Base-by-base conservation (phyloP, 64 coral and sea anemone species). In the Dendronephthya gigantea region DNA sequence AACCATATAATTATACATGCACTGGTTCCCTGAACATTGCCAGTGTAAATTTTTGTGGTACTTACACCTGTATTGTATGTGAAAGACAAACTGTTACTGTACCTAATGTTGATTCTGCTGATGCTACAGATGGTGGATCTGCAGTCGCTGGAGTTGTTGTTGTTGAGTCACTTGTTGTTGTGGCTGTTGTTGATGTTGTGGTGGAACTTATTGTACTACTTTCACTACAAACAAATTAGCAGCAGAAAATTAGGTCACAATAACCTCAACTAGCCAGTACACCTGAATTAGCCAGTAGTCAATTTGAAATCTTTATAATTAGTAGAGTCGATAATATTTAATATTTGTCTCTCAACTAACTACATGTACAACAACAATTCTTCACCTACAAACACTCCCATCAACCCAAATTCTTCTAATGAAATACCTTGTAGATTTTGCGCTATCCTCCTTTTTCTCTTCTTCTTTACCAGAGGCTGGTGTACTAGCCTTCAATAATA, bases 61-160 rank as follows among this genome's bases (percentile, higher is more conserved):
- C n/a, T n/a, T n/a, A n/a, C n/a, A n/a, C n/a, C n/a, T n/a, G n/a
- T n/a, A n/a, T n/a, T n/a, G n/a, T n/a, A n/a, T n/a, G n/a, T n/a
- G n/a, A n/a, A n/a, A n/a, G n/a, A 39, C 2, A 28, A 79, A 45
- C 41, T 79, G 15, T 36, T 79, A 79, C n/a, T n/a, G n/a, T n/a
- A n/a, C 72, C 72, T 79, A 79, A 79, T 36, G 72, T 79, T 79
- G 72, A 79, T 35, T 79, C 72, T 36, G 72, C 72, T 15, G 72
- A 36, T 6, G 72, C 30, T 79, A 79, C 32, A 36, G 72, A 79
- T 6, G 36, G 32, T 12, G 6, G 36, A 33, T 12, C 36, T 39
- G 72, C 30, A 79, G 72, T 79, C 36, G 31, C 72, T 62, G 55
- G 19, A 79, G 72, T 39, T 8, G 27, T 15, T 34, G 72, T 79